These are phyloP conservation scores for Capitella teleta DNA, from an alignment of 1,140 invertebrate species.

Conservation along the genomic window DNA sequence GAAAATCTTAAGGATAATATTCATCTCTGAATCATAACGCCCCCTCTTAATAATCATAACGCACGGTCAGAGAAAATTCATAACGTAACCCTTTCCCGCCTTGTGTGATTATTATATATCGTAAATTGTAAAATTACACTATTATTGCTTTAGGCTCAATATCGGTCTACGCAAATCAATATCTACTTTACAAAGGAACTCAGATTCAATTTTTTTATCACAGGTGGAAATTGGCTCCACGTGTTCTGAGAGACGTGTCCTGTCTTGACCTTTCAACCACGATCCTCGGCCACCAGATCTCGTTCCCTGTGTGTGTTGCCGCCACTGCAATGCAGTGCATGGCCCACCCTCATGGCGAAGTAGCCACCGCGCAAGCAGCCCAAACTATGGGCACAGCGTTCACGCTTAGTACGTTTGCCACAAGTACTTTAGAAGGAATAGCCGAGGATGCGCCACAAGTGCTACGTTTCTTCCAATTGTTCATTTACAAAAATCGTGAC, in stretches of 20 bases:
- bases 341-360: constrained; percentile 72
- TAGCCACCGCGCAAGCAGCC: constrained; percentile 57
- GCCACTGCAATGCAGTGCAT: constrained; percentile 88
- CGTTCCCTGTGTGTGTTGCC: constrained; percentile 74
- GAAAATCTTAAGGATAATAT: not conserved
- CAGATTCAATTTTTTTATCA: constrained; percentile 12
- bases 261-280: constrained; percentile 52
- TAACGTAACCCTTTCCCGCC: not conserved
- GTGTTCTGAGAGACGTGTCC: constrained; percentile 65
- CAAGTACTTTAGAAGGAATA: constrained; percentile 78
- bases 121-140: not conserved
- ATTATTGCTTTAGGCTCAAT: too few species aligned
- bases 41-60: not conserved
- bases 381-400: constrained; percentile 55
- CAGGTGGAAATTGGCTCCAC: constrained; percentile 66
- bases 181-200: not conserved
- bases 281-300: constrained; percentile 43
- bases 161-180: too few species aligned
- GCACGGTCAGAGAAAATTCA: not conserved
- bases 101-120: too few species aligned
- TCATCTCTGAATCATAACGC: not conserved
- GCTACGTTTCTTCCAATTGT: constrained; percentile 50
- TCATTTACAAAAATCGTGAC: constrained; percentile 71
- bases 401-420: constrained; percentile 75
- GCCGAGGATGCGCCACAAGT: constrained; percentile 59